A percentile compares a stretch with the other conserved stretches of the same genome.
Conservation (phyloP, 2,888 invertebrate species). For the Azorinus chamasolen region DNA sequence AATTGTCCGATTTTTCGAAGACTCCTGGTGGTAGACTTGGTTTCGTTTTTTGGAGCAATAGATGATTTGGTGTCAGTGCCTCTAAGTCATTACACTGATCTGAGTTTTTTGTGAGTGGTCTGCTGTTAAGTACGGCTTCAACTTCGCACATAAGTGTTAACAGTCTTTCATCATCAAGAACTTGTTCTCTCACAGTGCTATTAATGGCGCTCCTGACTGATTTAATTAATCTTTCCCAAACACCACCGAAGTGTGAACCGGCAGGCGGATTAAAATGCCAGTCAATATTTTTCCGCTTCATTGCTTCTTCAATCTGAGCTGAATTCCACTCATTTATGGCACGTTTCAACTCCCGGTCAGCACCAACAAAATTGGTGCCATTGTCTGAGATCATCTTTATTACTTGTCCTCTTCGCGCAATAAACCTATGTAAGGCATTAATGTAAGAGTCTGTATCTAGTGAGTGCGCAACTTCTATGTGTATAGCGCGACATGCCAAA, state of each 20-base stretch:
- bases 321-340: not conserved
- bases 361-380: conserved; percentile 55
- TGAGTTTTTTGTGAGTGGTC: conserved; percentile 47
- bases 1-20: conserved; percentile 37
- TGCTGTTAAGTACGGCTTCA: conserved; percentile 50
- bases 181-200: conserved; percentile 32
- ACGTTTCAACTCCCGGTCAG: conserved; percentile 2
- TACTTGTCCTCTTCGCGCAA: conserved; percentile 39
- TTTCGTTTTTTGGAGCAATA: conserved; percentile 8
- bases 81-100: conserved; percentile 40
- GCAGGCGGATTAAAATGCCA: conserved; percentile 57
- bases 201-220: conserved; percentile 29
- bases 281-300: conserved; percentile 34
- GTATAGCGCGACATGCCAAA: conserved; percentile 45
- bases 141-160: conserved; percentile 56
- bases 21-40: conserved; percentile 37
- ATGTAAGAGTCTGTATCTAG: conserved; percentile 47
- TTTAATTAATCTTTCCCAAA: conserved; percentile 37
- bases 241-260: conserved; percentile 42
- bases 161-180: conserved; percentile 48
- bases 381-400: conserved; percentile 45
- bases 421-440: conserved; percentile 41
- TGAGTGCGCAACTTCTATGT: conserved; percentile 48
- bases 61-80: conserved; percentile 55
- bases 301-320: not conserved